Percentiles rank a stretch among this genome's conserved stretches.
These are phyloP conservation scores for Loripinus fragilis DNA, from an alignment of 2,888 invertebrate species.

Conservation along the genomic window DNA sequence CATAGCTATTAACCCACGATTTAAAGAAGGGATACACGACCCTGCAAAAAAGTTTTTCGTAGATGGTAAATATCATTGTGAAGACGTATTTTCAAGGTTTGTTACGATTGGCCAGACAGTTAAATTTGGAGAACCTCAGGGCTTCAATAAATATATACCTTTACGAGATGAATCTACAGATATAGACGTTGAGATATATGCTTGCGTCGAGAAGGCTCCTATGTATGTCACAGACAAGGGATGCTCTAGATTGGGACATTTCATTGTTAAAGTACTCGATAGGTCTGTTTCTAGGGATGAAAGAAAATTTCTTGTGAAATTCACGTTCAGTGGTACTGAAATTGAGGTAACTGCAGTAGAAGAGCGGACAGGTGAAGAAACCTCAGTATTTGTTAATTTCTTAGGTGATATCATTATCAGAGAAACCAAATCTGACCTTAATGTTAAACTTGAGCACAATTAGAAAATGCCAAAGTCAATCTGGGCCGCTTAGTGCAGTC, in stretches of 20 bases:
- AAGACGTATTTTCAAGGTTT: conserved; percentile 35
- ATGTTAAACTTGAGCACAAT: too few relatives aligned
- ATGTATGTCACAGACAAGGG: conserved; percentile 26
- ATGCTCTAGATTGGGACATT: conserved; percentile 31
- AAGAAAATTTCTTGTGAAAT: conserved; percentile 5
- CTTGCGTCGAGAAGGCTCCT: conserved; percentile 29
- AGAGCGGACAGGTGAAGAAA: conserved; percentile 21
- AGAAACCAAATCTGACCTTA: too few relatives aligned
- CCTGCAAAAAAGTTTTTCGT: conserved; percentile 20
- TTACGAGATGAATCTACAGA: background rate
- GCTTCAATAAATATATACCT: conserved; percentile 25
- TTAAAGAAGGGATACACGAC: conserved; percentile 39
- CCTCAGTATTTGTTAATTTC: conserved; percentile 28
- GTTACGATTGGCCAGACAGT: conserved; percentile 37
- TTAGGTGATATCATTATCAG: too few relatives aligned
- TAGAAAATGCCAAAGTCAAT: too few relatives aligned
- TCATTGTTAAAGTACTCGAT: conserved; percentile 22
- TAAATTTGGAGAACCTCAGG: conserved; percentile 23
- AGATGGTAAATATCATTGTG: conserved; percentile 25
- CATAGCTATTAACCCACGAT: conserved; percentile 21
- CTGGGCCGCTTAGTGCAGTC: too few relatives aligned
- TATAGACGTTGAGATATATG: conserved; percentile 30
- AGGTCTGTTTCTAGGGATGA: conserved; percentile 23
- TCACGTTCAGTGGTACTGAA: conserved; percentile 42
- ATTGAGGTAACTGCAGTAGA: conserved; percentile 29